Base-by-base conservation (phyloP, 2,113 vertebrate genomes). In the Myotis yumanensis region DNA sequence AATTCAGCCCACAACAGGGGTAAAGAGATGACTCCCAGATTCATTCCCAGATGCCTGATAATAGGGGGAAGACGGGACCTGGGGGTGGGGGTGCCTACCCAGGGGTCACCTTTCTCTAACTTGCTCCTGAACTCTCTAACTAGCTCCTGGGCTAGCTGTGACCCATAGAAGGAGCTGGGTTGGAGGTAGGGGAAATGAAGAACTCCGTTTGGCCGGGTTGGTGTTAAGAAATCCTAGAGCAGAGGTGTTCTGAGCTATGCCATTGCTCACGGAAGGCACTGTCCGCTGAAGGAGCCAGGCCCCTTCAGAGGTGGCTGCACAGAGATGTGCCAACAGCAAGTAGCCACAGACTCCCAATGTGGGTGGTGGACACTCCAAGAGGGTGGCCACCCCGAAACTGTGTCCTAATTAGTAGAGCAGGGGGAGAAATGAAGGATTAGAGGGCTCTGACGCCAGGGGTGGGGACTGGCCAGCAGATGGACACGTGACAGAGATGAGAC, bases 401-500 rank as follows among this genome's bases (percentile, higher is more conserved):
- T 17, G 22, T 15, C 72, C 54, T 68, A 10, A 14, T 3, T 8
- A 12, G 12, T 9, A 22, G 25, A 32, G 8, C 7, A 32, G 32
- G 30, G 28, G 28, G n/a, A 37, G 32, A 30, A 10, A 0, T 11
- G n/a, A 52, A 35, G 62, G 37, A 7, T 11, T 28, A 4, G 43
- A 15, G 30, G 46, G 5, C 22, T 92, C 51, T 59, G 54, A 40
- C 35, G 68, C 71, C 46, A 40, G 6, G 16, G 17, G 43, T 8
- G n/a, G 40, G n/a, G 40, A 20, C 40, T 2, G 1, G 69, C 46
- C 71, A 18, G 81, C 43, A 28, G 79, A 15, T 18, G 28, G 66
- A 68, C 43, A 8, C 0, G 0, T 0, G 12, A 11, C 0, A 2
- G 37, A 76, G n/a, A 16, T 4, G 20, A 75, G 82, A 37, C 37